These are phyloP conservation scores for Aphelocoma coerulescens DNA, from an alignment of 2,113 vertebrate species.

Conservation along the genomic window DNA sequence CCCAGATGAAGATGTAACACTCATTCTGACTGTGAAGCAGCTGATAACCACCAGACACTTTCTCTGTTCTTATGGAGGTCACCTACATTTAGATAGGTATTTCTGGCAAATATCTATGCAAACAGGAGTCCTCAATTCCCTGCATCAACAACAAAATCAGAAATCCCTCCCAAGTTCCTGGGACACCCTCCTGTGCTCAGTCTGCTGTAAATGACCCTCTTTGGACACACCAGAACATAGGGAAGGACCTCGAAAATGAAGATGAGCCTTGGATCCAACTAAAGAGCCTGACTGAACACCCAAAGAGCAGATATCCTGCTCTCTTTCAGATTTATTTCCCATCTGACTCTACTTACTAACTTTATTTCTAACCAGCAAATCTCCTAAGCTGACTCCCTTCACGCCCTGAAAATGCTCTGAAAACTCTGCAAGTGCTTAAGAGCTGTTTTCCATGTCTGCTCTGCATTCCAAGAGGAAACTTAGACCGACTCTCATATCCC, in stretches of 20 bases:
- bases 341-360: neutral
- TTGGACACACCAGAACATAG: neutral
- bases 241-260: neutral
- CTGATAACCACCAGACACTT: neutral
- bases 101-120: neutral
- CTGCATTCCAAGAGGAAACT: neutral
- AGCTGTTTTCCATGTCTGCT: neutral
- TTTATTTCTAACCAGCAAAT: neutral
- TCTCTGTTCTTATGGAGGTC: neutral
- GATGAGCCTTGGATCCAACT: neutral
- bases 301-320: neutral
- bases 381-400: neutral
- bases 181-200: neutral
- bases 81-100: neutral
- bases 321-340: neutral
- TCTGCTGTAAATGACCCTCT: neutral
- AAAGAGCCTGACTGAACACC: neutral
- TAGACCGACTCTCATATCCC: neutral
- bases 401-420: neutral
- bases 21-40: fast-evolving
- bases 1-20: neutral
- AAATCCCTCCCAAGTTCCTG: neutral
- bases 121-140: neutral
- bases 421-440: neutral
- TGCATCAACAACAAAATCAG: neutral